Base-by-base conservation (phyloP, 1,140 invertebrate species). In the Conus ventricosus region DNA sequence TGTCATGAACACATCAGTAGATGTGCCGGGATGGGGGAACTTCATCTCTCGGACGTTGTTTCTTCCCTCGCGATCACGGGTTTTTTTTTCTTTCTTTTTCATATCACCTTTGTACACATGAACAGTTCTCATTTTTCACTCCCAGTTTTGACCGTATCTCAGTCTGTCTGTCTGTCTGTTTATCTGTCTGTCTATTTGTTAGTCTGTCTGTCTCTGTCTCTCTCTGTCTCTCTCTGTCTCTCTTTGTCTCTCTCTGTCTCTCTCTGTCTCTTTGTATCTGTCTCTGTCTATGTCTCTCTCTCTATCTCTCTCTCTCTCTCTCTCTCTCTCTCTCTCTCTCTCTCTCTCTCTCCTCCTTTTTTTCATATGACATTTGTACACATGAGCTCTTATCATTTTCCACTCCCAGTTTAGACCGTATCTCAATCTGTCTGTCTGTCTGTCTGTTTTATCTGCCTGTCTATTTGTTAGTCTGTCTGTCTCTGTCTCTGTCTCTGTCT, bases 1-100 rank as follows among this genome's bases (percentile, higher is more conserved):
- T 25, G 93, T 96, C 75, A 95, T 97, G 95, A 23, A 13, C 23
- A 67, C 11, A 11, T 13, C 23, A 23, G 23, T 67, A 11, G 11
- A 67, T 11, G 11, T 11, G 11, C 63, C 11, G 63, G 11, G 23
- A 13, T 67, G 11, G 11, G 63, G 11, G 11, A 13, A 67, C 23
- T 11, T 67, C 63, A 67, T 13, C 63, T 13, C 63, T 67, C 11
- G 63, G 11, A 13, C 23, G 63, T 11, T 67, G 63, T 23, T 67
- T 67, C 11, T 13, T 13, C 11, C 11, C 23, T 67, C 23, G 63
- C n/a, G n/a, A n/a, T n/a, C n/a, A n/a, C n/a, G n/a, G n/a, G n/a
- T n/a, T n/a, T n/a, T n/a, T n/a, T n/a, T 67, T 67, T 67, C 63
- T 67, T 67, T 11, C 23, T 67, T 67, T 11, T 67, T 67, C 23